Evolutionary conservation across 1,140 invertebrate genomes (phyloP).

Genomic region (Drosophila santomea): DNA sequence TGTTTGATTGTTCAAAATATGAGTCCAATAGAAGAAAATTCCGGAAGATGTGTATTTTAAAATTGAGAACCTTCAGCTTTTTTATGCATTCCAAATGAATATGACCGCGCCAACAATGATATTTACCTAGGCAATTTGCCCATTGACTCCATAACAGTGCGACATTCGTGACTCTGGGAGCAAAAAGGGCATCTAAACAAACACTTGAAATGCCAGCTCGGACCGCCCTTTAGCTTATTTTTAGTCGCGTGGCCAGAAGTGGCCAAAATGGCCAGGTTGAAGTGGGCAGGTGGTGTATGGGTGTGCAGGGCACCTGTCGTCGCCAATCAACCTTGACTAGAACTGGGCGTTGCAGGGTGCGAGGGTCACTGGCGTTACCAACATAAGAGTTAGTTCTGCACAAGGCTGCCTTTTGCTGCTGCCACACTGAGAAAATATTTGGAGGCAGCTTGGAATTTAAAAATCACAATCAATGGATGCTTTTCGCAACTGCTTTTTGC

Average conservation of each 20-base stretch:
- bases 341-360: constrained; percentile 23
- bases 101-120: constrained; percentile 1
- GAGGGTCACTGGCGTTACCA: constrained; percentile 14
- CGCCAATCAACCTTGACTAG: constrained; percentile 63
- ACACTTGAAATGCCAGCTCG: constrained; percentile 44
- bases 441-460: not conserved
- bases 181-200: constrained; percentile 51
- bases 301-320: constrained; percentile 57
- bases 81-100: constrained; percentile 17
- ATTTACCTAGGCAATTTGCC: constrained; percentile 13
- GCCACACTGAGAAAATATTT: not conserved
- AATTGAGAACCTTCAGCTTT: not conserved
- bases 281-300: constrained; percentile 53
- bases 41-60: too few relatives aligned
- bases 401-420: constrained; percentile 27
- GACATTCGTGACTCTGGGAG: constrained; percentile 25
- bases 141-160: constrained; percentile 21
- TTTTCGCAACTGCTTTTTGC: too few relatives aligned
- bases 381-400: constrained; percentile 17
- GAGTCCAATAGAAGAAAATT: too few relatives aligned
- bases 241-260: constrained; percentile 51
- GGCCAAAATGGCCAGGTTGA: constrained; percentile 47
- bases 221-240: constrained; percentile 55
- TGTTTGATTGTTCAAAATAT: too few relatives aligned
- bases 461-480: too few relatives aligned